Base-by-base conservation (phyloP, 2,888 invertebrate species). In the Metellina segmentata region DNA sequence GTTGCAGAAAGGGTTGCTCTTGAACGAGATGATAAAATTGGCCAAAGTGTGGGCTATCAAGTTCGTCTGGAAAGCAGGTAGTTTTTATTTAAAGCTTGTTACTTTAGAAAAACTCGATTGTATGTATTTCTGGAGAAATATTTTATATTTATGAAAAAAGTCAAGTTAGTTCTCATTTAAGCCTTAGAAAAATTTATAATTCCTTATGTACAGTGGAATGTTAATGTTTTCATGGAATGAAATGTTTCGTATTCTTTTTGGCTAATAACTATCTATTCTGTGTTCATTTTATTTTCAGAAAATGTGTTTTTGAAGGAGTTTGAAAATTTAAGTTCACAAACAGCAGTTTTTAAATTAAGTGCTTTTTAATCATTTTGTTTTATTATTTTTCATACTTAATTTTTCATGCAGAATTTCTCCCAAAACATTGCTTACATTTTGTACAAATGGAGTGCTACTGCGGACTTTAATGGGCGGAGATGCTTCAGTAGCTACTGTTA, bases 381-480 rank as follows among this genome's bases (percentile, higher is more conserved):
- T 78, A 79, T 34, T 34, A 34, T 34, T 2, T 34, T 34, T 75
- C 48, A 70, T 61, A 53, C 49, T 79, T 7, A 79, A 85, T 75
- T 94, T 94, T 51, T 48, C 1, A 77, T 91, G 34, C 87, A 96
- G 97, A 93, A 96, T 97, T 20, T 97, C 97, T 19, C 96, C 97
- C 0, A 96, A 97, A 93, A 98, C 98, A 0, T 96, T 97, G 69
- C 96, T 98, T 92, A 97, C 97, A 0, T 98, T 98, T 95, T 98
- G 98, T 94, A 98, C 98, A n/a, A 97, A 97, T 94, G 98, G 98
- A 0, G 97, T 98, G 6, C 96, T 98, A 91, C 96, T 99, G 92
- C 96, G 99, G 85, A 98, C 98, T 0, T 95, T 99, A 89, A 98
- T 98, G 97, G 96, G 96, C 2, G 97, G 97, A 2, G 97, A 97